phyloP scores from a whole-genome alignment of 2,113 vertebrate genomes.

The Mugil cephalus region DNA sequence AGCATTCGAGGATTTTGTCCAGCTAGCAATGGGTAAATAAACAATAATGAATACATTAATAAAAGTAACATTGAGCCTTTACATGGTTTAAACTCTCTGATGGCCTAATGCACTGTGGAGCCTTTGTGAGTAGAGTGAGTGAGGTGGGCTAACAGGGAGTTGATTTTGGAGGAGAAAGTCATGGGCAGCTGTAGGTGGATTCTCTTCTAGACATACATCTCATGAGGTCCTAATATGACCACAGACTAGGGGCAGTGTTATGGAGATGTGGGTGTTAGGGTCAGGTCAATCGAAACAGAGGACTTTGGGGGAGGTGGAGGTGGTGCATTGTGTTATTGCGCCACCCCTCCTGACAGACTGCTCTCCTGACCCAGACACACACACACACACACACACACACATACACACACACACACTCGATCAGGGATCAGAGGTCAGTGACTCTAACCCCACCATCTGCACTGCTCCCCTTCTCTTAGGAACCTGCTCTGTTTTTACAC shows the following conservation, averaged over 20 bases:
- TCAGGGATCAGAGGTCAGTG: constrained; percentile 61
- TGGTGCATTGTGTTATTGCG: constrained; percentile 55
- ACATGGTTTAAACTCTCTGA: constrained; percentile 16
- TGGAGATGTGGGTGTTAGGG: constrained; percentile 84
- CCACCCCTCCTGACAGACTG: constrained; percentile 39
- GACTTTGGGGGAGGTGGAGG: constrained; percentile 16
- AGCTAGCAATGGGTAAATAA: too few relatives aligned
- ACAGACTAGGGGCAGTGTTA: constrained; percentile 77
- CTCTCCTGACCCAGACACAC: constrained; percentile 44
- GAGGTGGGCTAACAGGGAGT: constrained; percentile 9
- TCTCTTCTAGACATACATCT: constrained; percentile 59
- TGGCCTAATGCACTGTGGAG: not conserved
- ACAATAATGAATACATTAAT: too few relatives aligned
- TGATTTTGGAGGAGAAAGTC: constrained; percentile 47
- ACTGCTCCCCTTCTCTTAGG: constrained; percentile 19
- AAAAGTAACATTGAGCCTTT: not conserved
- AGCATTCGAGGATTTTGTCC: too few relatives aligned
- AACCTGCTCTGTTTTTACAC: not conserved
- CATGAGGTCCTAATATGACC: constrained; percentile 78
- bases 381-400: too few relatives aligned
- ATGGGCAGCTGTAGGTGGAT: constrained; percentile 74
- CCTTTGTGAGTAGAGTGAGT: constrained; percentile 1
- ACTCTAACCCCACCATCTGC: constrained; percentile 46
- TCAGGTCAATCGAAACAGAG: constrained; percentile 71
- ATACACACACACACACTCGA: too few relatives aligned